These are phyloP conservation scores for Petrolisthes cinctipes DNA, from an alignment of 2,888 invertebrate species.

Conservation along the genomic window DNA sequence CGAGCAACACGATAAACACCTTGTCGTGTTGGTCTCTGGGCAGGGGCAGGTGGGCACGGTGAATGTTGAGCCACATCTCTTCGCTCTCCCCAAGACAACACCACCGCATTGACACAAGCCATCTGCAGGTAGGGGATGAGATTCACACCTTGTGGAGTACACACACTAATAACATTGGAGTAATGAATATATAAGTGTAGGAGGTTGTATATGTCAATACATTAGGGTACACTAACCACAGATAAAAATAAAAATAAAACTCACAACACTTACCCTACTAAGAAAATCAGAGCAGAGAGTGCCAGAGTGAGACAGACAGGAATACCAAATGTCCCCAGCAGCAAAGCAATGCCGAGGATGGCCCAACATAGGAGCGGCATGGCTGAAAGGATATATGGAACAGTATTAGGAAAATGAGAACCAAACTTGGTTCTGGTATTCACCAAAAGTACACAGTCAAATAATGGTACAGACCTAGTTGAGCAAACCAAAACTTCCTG, in stretches of 20 bases:
- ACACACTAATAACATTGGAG: neutral
- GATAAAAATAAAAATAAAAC: too few relatives aligned
- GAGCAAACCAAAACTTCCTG: too few relatives aligned
- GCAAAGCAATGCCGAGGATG: conserved; percentile 26
- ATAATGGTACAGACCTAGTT: too few relatives aligned
- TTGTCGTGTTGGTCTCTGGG: conserved; percentile 50
- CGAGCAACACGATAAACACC: conserved; percentile 20
- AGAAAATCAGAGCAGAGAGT: conserved; percentile 30
- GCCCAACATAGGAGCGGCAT: conserved; percentile 40
- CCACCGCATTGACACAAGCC: conserved; percentile 61
- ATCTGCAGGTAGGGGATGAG: neutral
- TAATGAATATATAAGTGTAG: neutral
- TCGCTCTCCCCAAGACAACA: conserved; percentile 56
- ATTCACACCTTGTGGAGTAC: neutral
- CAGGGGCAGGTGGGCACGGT: conserved; percentile 55
- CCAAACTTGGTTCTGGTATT: neutral
- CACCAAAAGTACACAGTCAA: neutral
- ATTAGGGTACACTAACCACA: too few relatives aligned
- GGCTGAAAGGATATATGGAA: conserved; percentile 7
- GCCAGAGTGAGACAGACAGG: conserved; percentile 35
- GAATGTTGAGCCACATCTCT: conserved; percentile 60
- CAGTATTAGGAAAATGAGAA: neutral
- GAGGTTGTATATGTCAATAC: too few relatives aligned
- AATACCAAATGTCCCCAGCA: conserved; percentile 51
- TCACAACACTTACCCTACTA: conserved; percentile 33